phyloP scores from a whole-genome alignment of 2,888 invertebrate genomes.

The Dynastes grantii region DNA sequence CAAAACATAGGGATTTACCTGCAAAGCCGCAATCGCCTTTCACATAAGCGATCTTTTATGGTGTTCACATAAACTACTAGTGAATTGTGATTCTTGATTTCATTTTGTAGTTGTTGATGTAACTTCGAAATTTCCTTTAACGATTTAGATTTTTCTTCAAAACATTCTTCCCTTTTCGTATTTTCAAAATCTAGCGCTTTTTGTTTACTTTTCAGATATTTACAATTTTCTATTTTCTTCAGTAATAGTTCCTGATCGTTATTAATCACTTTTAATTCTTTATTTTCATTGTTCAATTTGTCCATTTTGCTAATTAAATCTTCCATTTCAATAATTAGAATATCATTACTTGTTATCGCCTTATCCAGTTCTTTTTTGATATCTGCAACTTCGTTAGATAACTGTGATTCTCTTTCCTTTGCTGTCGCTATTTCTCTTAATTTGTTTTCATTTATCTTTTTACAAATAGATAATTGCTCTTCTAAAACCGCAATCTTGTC shows the following conservation, averaged over 20 bases:
- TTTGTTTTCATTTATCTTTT: background rate
- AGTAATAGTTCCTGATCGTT: background rate
- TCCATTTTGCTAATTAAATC: constrained; percentile 4
- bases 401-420: constrained; percentile 2
- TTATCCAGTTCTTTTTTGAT: constrained; percentile 27
- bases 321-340: constrained; percentile 9
- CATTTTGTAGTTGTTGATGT: background rate
- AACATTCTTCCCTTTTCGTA: background rate
- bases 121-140: background rate
- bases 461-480: constrained; percentile 27
- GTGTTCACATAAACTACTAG: background rate
- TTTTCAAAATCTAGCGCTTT: background rate
- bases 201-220: background rate
- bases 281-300: constrained; percentile 36
- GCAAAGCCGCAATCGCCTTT: constrained; percentile 28
- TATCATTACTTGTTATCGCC: constrained; percentile 5
- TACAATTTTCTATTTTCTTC: background rate
- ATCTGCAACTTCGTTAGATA: background rate
- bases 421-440: background rate
- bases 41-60: constrained; percentile 30
- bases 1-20: constrained; percentile 9
- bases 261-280: constrained; percentile 1
- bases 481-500: constrained; percentile 37
- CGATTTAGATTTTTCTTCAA: background rate
- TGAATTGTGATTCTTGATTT: constrained; percentile 9